Conservation (phyloP, 2,888 invertebrate genomes). For the Cerastoderma edule region DNA sequence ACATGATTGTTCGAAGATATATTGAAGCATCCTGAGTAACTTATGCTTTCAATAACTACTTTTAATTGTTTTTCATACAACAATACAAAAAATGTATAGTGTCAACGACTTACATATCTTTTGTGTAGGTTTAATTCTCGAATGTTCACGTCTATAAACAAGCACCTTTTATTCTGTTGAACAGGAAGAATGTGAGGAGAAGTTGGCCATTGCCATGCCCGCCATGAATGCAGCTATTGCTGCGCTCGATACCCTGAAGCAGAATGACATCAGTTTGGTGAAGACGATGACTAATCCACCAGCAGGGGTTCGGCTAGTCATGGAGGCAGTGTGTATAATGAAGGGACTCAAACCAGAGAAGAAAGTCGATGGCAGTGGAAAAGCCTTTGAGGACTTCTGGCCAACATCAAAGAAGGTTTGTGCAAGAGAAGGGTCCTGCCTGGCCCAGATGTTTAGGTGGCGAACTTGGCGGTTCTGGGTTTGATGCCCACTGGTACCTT, state of each 20-base stretch:
- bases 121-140: background rate
- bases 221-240: constrained; percentile 82
- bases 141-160: no score
- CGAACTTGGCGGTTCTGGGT: no score
- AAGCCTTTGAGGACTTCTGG: constrained; percentile 82
- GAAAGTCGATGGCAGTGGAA: constrained; percentile 79
- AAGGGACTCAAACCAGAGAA: constrained; percentile 82
- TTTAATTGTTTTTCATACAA: no score
- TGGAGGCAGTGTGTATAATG: constrained; percentile 83
- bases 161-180: background rate
- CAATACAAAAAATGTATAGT: no score
- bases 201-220: constrained; percentile 82
- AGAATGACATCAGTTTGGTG: constrained; percentile 83
- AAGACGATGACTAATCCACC: constrained; percentile 82
- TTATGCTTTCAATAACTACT: no score
- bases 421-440: no score
- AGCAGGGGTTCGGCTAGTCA: constrained; percentile 81
- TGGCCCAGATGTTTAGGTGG: no score
- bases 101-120: no score
- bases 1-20: no score
- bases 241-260: constrained; percentile 83
- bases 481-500: no score
- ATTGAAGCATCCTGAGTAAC: no score
- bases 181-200: constrained; percentile 83
- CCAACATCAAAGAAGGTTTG: constrained; percentile 81